These are phyloP conservation scores for Mallotus villosus DNA, from an alignment of 2,797 vertebrate genomes.

Conservation along the genomic window DNA sequence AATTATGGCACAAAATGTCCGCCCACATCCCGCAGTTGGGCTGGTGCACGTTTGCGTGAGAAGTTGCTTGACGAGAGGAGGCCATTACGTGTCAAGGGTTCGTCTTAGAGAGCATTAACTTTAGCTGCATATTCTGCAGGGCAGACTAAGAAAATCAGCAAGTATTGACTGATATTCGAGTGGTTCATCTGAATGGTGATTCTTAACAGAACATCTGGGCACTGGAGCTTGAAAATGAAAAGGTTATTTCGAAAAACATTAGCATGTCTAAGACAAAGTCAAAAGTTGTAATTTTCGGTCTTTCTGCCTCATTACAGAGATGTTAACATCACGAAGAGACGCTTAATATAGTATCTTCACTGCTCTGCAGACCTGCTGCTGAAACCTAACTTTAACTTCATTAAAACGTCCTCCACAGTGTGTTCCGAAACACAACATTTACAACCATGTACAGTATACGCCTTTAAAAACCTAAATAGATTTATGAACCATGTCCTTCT, in stretches of 20 bases:
- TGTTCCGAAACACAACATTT: neutral
- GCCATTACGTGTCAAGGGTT: neutral
- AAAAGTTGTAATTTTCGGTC: too few species aligned
- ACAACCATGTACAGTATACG: neutral
- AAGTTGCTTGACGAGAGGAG: neutral
- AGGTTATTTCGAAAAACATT: too few species aligned
- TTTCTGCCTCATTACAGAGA: neutral
- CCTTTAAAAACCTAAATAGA: neutral
- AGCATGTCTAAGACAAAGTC: too few species aligned
- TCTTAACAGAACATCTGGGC: too few species aligned
- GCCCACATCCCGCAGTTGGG: neutral
- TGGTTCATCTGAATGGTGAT: too few species aligned
- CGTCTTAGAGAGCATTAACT: too few species aligned
- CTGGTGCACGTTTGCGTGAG: neutral
- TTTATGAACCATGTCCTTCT: neutral
- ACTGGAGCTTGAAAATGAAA: too few species aligned
- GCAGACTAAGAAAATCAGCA: too few species aligned
- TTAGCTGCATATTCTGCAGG: too few species aligned
- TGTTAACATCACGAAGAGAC: neutral
- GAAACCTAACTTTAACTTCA: neutral
- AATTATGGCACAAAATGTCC: conserved; percentile 6
- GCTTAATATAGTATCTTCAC: neutral
- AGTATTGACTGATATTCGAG: too few species aligned
- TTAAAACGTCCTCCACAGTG: neutral
- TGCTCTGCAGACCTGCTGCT: neutral